Percentiles rank a stretch among this genome's conserved stretches.
phyloP scores from a whole-genome alignment of 2,888 invertebrate genomes.

The Trachelus troglodyta region DNA sequence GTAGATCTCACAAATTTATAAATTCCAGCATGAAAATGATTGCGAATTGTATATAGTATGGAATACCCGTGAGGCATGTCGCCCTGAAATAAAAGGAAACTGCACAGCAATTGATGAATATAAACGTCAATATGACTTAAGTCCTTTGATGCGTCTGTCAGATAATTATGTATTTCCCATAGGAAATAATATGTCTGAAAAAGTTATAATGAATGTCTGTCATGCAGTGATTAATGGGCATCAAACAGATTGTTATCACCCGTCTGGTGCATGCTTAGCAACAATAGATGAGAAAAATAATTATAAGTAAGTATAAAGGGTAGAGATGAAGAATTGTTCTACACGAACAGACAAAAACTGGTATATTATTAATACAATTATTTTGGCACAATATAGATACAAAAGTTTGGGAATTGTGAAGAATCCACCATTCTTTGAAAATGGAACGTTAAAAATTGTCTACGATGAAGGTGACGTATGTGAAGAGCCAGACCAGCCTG shows the following conservation, averaged over 20 bases:
- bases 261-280: slow-evolving; percentile 40
- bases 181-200: slow-evolving; percentile 23
- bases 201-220: slow-evolving; percentile 56
- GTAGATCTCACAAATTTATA: slow-evolving; percentile 20
- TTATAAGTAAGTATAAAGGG: neutral
- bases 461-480: slow-evolving; percentile 40
- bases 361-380: neutral
- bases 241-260: slow-evolving; percentile 29
- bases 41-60: slow-evolving; percentile 47
- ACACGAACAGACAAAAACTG: neutral
- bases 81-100: slow-evolving; percentile 10
- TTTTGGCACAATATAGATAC: slow-evolving; percentile 19
- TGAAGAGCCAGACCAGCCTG: neutral
- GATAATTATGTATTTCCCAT: slow-evolving; percentile 50
- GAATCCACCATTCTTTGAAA: neutral
- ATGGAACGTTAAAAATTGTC: neutral
- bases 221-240: slow-evolving; percentile 49
- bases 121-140: slow-evolving; percentile 47
- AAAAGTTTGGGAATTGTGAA: slow-evolving; percentile 19
- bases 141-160: slow-evolving; percentile 39
- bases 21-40: slow-evolving; percentile 24
- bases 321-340: neutral
- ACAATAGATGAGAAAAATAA: neutral
- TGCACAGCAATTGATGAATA: slow-evolving; percentile 41
- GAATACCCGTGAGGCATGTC: slow-evolving; percentile 50